These are phyloP conservation scores for Lagopus leucura DNA, from an alignment of 2,113 vertebrate species.

Conservation along the genomic window DNA sequence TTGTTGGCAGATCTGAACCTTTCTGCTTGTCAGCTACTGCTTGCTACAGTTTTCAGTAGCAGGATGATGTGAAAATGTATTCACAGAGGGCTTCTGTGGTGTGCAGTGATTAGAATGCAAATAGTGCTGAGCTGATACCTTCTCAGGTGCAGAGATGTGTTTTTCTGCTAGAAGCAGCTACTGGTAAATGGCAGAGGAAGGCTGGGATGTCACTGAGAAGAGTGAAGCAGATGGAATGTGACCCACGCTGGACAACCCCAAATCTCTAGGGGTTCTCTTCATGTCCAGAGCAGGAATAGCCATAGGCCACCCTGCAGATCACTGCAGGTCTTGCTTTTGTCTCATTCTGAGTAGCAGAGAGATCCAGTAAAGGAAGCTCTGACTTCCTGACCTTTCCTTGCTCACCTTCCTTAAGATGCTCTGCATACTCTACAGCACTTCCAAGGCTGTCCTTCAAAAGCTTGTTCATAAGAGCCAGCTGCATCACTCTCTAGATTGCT, in stretches of 20 bases:
- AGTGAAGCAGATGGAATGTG: background rate
- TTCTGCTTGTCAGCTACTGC: conserved; percentile 31
- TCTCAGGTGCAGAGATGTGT: background rate
- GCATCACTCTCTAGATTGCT: background rate
- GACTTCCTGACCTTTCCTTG: background rate
- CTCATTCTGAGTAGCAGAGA: background rate
- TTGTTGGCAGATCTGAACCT: conserved; percentile 49
- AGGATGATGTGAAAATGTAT: conserved; percentile 1
- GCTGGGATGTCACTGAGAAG: background rate
- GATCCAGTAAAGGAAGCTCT: background rate
- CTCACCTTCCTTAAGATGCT: background rate
- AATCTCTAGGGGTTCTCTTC: background rate
- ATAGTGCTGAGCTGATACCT: background rate
- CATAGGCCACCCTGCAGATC: background rate
- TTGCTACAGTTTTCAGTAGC: background rate
- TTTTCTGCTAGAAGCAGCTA: background rate
- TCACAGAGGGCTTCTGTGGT: background rate
- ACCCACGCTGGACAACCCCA: background rate
- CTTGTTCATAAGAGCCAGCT: background rate
- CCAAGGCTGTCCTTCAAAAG: background rate
- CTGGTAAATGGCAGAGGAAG: background rate
- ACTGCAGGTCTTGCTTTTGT: background rate
- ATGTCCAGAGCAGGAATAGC: background rate
- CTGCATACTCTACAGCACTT: background rate
- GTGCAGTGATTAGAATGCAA: background rate